Percentiles rank a stretch among this genome's conserved stretches.
phyloP scores from a whole-genome alignment of 2,888 invertebrate species.

The Agonopterix heracliana region DNA sequence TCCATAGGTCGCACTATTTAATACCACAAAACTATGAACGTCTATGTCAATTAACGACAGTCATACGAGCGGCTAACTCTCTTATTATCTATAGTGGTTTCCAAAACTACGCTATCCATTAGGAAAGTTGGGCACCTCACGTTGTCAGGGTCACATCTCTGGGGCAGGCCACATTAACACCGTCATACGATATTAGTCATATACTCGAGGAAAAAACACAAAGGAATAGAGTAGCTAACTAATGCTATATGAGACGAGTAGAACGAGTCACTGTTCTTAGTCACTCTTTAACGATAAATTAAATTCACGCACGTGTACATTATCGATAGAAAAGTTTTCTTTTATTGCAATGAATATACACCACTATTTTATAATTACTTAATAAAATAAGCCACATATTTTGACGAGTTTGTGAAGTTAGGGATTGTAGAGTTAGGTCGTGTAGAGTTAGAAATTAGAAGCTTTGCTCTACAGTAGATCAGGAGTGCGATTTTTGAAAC shows the following conservation, averaged over 20 bases:
- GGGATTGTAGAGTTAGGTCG: too few species aligned
- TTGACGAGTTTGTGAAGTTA: too few species aligned
- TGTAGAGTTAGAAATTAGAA: too few species aligned
- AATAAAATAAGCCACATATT: too few species aligned
- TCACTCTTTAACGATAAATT: slow-evolving; percentile 4
- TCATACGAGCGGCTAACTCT: slow-evolving; percentile 49
- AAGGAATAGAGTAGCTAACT: slow-evolving; percentile 29
- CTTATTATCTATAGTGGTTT: slow-evolving; percentile 62
- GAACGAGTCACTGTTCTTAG: slow-evolving; percentile 8
- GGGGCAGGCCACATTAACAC: slow-evolving; percentile 23
- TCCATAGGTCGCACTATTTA: too few species aligned
- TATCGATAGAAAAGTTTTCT: neutral
- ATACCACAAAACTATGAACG: slow-evolving; percentile 31
- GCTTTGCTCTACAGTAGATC: too few species aligned
- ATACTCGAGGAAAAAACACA: slow-evolving; percentile 42
- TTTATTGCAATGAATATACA: neutral
- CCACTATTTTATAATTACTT: too few species aligned
- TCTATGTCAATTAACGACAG: slow-evolving; percentile 53
- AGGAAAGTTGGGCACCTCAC: slow-evolving; percentile 46
- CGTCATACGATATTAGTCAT: slow-evolving; percentile 62
- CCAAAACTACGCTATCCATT: slow-evolving; percentile 61
- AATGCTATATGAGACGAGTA: slow-evolving; percentile 9
- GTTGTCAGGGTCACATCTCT: slow-evolving; percentile 25
- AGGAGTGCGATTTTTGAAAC: too few species aligned
- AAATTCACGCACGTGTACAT: neutral